phyloP scores from a whole-genome alignment of 2,797 vertebrate genomes.

The Sibirionetta formosa region DNA sequence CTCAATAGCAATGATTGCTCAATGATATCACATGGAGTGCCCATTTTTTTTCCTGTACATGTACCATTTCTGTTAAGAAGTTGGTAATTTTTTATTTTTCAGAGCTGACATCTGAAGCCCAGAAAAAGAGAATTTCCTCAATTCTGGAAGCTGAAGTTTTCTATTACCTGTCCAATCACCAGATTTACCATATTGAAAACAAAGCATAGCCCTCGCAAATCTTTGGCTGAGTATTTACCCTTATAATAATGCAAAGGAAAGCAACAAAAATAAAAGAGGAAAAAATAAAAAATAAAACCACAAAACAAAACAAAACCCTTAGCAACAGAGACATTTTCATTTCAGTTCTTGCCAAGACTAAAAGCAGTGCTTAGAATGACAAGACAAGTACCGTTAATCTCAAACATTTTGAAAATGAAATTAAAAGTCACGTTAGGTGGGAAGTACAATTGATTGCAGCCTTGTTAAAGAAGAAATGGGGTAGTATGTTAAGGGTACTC shows the following conservation, averaged over 20 bases:
- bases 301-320: background rate
- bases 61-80: background rate
- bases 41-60: background rate
- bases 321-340: background rate
- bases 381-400: background rate
- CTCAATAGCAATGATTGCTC: accelerated
- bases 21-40: background rate
- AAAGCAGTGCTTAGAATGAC: background rate
- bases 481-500: background rate
- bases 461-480: background rate
- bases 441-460: background rate
- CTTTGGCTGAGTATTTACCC: background rate
- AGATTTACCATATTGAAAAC: background rate
- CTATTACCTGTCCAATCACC: background rate
- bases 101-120: background rate
- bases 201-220: background rate
- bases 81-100: background rate
- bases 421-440: background rate
- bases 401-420: background rate
- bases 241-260: background rate
- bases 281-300: background rate
- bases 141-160: background rate
- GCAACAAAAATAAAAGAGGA: background rate
- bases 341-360: background rate
- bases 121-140: background rate